Base-by-base conservation (phyloP, 2,113 vertebrate genomes). In the Argyrosomus japonicus region DNA sequence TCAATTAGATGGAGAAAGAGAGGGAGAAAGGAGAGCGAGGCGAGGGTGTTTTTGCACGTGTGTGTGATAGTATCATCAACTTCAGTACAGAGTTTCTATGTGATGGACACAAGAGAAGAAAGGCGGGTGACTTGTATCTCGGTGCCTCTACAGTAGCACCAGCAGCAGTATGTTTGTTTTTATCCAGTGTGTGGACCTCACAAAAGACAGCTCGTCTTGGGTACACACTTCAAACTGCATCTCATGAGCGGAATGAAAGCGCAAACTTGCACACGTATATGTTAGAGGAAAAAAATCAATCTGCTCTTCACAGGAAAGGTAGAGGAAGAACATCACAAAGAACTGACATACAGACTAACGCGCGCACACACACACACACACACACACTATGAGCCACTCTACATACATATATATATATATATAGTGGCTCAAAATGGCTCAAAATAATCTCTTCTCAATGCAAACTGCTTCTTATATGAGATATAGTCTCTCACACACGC, bases 71-170 rank as follows among this genome's bases (percentile, higher is more conserved):
- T 68, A 87, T 92, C 85, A 48, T 91, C 76, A 47, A 61, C 87
- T 90, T 93, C 82, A 85, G 64, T 56, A 64, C 71, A 88, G 69
- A 73, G 86, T 88, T 81, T 89, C 84, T 67, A 85, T 82, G 81
- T 68, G 87, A 87, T 53, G 76, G 56, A 78, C 50, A 62, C 68
- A 25, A 67, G 74, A 81, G 15, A 11, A 68, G 40, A 36, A 65
- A 75, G 43, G 73, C 29, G 68, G 25, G 43, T 88, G 89, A 93
- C 69, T 90, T 84, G 85, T 67, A 51, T 84, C 29, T 53, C 68
- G 72, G 68, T 81, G 81, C 64, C 72, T 82, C 87, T 82, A 61
- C 47, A 77, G 54, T 19, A 61, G 72, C 75, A 85, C 67, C 81
- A 11, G 76, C 62, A 65, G 75, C 45, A 48, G 62, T 25, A n/a